phyloP scores from a whole-genome alignment of 1,140 invertebrate genomes.

The Drosophila quadrilineata region DNA sequence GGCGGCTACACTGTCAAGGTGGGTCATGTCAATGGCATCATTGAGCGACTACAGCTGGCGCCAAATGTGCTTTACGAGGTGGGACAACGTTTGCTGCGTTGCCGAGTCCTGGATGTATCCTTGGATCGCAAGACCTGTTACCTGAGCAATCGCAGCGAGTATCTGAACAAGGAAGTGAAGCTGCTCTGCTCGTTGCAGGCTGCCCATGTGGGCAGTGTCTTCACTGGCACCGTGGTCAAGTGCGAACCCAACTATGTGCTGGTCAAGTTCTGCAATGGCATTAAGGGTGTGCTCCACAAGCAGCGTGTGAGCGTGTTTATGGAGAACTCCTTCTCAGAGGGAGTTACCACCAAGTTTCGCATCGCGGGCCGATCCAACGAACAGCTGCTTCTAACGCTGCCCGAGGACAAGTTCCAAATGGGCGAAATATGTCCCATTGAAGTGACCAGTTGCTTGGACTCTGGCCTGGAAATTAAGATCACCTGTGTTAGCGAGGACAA shows the following conservation, averaged over 20 bases:
- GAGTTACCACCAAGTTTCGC: slow-evolving; percentile 83
- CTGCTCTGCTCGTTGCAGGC: slow-evolving; percentile 82
- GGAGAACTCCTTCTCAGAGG: slow-evolving; percentile 83
- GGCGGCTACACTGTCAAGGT: slow-evolving; percentile 70
- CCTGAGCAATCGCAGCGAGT: slow-evolving; percentile 82
- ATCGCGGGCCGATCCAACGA: slow-evolving; percentile 49
- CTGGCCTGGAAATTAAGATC: slow-evolving; percentile 79
- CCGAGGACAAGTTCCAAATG: slow-evolving; percentile 64
- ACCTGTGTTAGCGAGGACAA: slow-evolving; percentile 43
- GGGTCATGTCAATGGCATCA: slow-evolving; percentile 64
- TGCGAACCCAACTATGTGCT: slow-evolving; percentile 82
- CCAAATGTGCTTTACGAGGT: slow-evolving; percentile 45
- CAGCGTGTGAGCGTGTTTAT: slow-evolving; percentile 82
- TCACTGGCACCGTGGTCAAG: slow-evolving; percentile 83
- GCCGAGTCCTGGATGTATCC: slow-evolving; percentile 82
- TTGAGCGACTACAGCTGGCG: slow-evolving; percentile 63
- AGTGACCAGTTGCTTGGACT: slow-evolving; percentile 61
- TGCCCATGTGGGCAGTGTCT: slow-evolving; percentile 82
- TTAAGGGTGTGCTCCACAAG: slow-evolving; percentile 84
- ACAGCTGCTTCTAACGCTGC: slow-evolving; percentile 55
- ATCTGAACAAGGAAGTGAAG: slow-evolving; percentile 82
- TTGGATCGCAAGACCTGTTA: slow-evolving; percentile 75
- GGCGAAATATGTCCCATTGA: slow-evolving; percentile 73
- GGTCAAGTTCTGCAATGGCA: slow-evolving; percentile 84
- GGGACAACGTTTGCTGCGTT: slow-evolving; percentile 54